These are phyloP conservation scores for Neelides sp. DNA, from an alignment of 1,140 invertebrate genomes.

Conservation along the genomic window DNA sequence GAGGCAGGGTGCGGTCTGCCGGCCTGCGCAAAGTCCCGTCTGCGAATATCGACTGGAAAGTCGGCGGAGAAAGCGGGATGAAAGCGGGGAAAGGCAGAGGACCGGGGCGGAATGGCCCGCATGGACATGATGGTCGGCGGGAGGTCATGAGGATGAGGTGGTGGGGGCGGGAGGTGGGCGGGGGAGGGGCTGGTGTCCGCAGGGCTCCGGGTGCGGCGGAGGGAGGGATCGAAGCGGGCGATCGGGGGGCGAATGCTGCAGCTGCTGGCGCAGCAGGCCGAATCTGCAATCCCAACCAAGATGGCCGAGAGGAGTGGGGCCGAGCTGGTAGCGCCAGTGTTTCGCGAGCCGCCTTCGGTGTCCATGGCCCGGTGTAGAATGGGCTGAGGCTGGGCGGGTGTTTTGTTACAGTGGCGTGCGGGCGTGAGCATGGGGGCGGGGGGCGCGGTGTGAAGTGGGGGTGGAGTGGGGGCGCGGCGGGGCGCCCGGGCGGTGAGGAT, in stretches of 20 bases:
- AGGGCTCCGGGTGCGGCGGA: background rate
- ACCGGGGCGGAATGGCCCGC: no score
- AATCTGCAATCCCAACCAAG: background rate
- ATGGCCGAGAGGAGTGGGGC: background rate
- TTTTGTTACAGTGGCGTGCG: constrained; percentile 15
- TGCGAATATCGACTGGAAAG: no score
- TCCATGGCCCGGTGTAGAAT: background rate
- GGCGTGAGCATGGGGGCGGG: no score
- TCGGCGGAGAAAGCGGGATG: no score
- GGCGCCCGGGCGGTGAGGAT: no score
- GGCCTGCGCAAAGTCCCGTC: no score
- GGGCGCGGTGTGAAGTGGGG: background rate
- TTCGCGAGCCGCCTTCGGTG: background rate
- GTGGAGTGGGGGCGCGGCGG: no score
- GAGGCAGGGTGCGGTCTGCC: background rate
- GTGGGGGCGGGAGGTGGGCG: background rate
- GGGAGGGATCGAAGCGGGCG: background rate
- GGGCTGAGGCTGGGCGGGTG: constrained; percentile 22
- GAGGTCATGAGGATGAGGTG: no score
- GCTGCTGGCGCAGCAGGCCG: background rate
- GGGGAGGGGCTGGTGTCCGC: background rate
- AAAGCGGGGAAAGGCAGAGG: no score
- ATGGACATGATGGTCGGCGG: no score
- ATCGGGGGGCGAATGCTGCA: background rate
- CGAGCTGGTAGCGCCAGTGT: no score